phyloP scores from a whole-genome alignment of 2,888 invertebrate genomes.

The Tuberolachnus salignus region DNA sequence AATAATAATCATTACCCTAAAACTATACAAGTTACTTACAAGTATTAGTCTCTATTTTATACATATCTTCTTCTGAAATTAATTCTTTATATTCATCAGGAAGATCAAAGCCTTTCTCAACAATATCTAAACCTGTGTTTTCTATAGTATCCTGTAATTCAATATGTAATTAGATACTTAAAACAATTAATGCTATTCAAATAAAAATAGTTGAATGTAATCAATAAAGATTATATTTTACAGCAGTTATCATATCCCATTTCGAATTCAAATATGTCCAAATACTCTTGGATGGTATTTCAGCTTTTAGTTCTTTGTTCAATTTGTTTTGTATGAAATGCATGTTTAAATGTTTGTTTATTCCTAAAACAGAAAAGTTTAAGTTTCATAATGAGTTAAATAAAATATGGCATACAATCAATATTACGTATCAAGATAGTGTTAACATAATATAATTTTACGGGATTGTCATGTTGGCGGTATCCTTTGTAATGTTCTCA shows the following conservation, averaged over 20 bases:
- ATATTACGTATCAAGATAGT: no score
- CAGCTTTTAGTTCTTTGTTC: neutral
- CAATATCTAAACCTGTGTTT: neutral
- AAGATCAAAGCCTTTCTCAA: neutral
- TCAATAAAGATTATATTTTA: neutral
- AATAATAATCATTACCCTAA: neutral
- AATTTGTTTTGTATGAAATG: conserved; percentile 8
- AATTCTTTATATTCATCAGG: conserved; percentile 10
- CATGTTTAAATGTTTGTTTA: conserved; percentile 32
- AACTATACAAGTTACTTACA: neutral
- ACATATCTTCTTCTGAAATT: neutral
- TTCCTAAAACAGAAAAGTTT: conserved; percentile 20
- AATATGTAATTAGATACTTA: no score
- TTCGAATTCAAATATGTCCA: conserved; percentile 15
- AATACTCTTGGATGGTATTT: neutral
- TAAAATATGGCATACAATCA: neutral
- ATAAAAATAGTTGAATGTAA: neutral
- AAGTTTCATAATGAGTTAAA: no score
- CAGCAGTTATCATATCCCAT: conserved; percentile 18
- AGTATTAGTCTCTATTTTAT: neutral
- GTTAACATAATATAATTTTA: no score
- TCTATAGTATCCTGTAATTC: conserved; percentile 22
- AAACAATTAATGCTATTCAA: no score
- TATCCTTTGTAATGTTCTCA: no score
- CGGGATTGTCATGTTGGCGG: no score